Percentiles rank a stretch among this genome's conserved stretches.
Conservation (phyloP, 2,888 invertebrate genomes). For the Eretmocerus hayati region DNA sequence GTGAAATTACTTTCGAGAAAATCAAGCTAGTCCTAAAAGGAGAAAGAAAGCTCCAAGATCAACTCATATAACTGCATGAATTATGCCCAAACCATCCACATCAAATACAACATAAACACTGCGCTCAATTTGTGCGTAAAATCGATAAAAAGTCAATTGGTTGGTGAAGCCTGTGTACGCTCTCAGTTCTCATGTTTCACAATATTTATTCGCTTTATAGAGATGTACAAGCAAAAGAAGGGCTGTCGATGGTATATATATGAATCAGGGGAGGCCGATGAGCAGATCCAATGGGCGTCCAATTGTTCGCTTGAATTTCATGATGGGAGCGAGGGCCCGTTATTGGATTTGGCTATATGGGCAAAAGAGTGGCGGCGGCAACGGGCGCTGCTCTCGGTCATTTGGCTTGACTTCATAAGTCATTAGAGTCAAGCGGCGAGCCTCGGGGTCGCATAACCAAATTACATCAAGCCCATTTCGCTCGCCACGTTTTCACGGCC, state of each 20-base stretch:
- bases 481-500: constrained; percentile 46
- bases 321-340: constrained; percentile 28
- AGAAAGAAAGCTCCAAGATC: too few species aligned
- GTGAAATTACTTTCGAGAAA: too few species aligned
- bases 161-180: neutral
- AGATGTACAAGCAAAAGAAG: too few species aligned
- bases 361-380: constrained; percentile 17
- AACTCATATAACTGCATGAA: too few species aligned
- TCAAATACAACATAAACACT: too few species aligned
- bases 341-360: constrained; percentile 40
- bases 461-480: constrained; percentile 48
- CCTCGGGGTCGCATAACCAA: constrained; percentile 36
- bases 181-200: constrained; percentile 21
- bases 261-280: neutral
- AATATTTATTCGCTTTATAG: constrained; percentile 32
- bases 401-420: constrained; percentile 48
- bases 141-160: constrained; percentile 24
- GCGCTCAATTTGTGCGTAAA: constrained; percentile 20
- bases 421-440: constrained; percentile 41
- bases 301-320: constrained; percentile 29
- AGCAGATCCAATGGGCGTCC: constrained; percentile 12
- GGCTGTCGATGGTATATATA: too few species aligned
- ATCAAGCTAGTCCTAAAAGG: too few species aligned
- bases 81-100: too few species aligned
- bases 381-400: constrained; percentile 36